A percentile compares a stretch with the other conserved stretches of the same genome.
Conservation (phyloP, 2,113 vertebrate species). For the Ptilorrhoa leucosticta region DNA sequence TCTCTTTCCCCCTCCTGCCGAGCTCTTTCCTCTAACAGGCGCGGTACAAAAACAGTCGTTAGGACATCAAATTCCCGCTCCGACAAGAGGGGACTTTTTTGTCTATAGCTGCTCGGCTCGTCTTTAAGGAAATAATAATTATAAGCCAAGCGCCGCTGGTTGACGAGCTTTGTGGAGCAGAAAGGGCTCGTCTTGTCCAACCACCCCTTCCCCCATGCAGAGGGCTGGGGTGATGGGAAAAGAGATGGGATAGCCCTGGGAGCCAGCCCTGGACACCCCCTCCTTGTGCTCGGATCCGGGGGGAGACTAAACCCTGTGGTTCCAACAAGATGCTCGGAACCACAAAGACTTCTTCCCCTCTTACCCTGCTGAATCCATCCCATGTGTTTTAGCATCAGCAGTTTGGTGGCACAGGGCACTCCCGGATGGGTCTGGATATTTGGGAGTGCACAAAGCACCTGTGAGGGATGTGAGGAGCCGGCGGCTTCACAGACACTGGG, state of each 20-base stretch:
- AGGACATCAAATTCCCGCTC: slow-evolving; percentile 65
- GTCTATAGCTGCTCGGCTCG: not conserved
- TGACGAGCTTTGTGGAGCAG: not conserved
- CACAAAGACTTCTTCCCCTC: not conserved
- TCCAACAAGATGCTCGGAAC: not conserved
- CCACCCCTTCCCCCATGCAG: not conserved
- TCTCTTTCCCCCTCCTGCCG: slow-evolving; percentile 58
- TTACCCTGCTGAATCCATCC: not conserved
- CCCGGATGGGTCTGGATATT: accelerated
- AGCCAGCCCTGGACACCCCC: not conserved
- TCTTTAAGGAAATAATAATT: slow-evolving; percentile 61
- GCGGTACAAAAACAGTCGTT: slow-evolving; percentile 55
- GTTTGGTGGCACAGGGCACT: not conserved
- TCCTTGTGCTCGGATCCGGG: not conserved
- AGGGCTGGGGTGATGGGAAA: not conserved
- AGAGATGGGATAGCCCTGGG: not conserved
- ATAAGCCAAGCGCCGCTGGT: not conserved
- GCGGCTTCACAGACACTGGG: accelerated
- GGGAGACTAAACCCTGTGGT: slow-evolving; percentile 9
- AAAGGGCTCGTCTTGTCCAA: not conserved
- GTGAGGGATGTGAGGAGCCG: not conserved
- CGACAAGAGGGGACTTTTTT: slow-evolving; percentile 33
- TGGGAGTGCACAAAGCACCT: not conserved
- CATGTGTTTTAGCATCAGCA: accelerated
- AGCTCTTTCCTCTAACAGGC: slow-evolving; percentile 61